Conservation (phyloP, 2,113 vertebrate species). For the Candoia aspera region DNA sequence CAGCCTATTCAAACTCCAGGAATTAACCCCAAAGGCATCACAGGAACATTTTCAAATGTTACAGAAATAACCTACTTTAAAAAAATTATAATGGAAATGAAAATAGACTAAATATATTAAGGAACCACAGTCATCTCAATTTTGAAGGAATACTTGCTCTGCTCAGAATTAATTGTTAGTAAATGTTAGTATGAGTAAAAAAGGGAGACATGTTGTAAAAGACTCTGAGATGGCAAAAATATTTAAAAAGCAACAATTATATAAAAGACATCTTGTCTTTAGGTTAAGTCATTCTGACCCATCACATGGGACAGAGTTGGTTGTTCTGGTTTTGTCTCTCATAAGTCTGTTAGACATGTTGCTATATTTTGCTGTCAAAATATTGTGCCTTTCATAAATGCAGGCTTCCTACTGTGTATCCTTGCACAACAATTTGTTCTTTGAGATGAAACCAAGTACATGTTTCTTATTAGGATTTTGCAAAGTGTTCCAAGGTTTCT, state of each 20-base stretch:
- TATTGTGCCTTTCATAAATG: neutral
- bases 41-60: neutral
- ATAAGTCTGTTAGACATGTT: neutral
- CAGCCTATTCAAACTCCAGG: neutral
- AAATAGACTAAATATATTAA: neutral
- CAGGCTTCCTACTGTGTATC: neutral
- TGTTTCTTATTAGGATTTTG: neutral
- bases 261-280: neutral
- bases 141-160: neutral
- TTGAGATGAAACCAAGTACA: slow-evolving; percentile 17
- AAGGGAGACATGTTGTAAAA: neutral
- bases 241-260: no score
- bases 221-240: neutral
- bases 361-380: neutral
- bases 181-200: neutral
- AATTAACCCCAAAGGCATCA: neutral
- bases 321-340: neutral
- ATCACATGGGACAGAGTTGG: neutral
- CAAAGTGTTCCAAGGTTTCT: slow-evolving; percentile 1
- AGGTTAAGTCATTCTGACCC: neutral
- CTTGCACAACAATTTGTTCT: slow-evolving; percentile 23
- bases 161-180: slow-evolving; percentile 1
- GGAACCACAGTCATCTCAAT: neutral
- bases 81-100: neutral
- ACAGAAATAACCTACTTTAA: neutral